Percentiles rank a stretch among this genome's conserved stretches.
Evolutionary conservation across 2,113 vertebrate genomes (phyloP).

Genomic region (Macrotis lagotis): DNA sequence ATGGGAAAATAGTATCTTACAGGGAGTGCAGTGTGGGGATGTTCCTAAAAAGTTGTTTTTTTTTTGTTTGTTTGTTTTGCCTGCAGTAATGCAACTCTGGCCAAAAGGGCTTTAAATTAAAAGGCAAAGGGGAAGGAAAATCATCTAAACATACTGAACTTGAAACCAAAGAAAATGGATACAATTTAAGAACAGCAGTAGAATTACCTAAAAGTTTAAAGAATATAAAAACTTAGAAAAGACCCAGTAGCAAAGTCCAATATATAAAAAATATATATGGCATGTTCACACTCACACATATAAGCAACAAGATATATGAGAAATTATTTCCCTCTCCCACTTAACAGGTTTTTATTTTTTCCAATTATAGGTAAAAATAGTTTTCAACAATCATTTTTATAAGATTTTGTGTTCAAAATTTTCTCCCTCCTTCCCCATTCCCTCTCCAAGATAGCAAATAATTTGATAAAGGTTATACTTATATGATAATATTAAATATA

Average conservation of each 20-base stretch:
- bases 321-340: too few species aligned
- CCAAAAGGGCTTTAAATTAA: neutral
- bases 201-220: neutral
- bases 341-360: too few species aligned
- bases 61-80: too few species aligned
- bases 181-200: neutral
- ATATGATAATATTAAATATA: too few species aligned
- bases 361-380: too few species aligned
- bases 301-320: neutral
- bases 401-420: too few species aligned
- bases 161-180: neutral
- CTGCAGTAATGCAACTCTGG: neutral
- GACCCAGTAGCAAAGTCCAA: neutral
- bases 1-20: neutral
- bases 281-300: too few species aligned
- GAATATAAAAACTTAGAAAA: neutral
- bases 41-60: too few species aligned
- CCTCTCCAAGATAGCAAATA: too few species aligned
- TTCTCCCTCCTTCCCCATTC: too few species aligned
- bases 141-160: neutral
- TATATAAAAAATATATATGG: neutral
- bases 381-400: too few species aligned
- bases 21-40: neutral
- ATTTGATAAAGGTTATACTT: too few species aligned
- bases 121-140: neutral